Percentiles rank a stretch among this genome's conserved stretches.
These are phyloP conservation scores for Danaus plexippus DNA, from an alignment of 1,140 invertebrate genomes.

Conservation along the genomic window DNA sequence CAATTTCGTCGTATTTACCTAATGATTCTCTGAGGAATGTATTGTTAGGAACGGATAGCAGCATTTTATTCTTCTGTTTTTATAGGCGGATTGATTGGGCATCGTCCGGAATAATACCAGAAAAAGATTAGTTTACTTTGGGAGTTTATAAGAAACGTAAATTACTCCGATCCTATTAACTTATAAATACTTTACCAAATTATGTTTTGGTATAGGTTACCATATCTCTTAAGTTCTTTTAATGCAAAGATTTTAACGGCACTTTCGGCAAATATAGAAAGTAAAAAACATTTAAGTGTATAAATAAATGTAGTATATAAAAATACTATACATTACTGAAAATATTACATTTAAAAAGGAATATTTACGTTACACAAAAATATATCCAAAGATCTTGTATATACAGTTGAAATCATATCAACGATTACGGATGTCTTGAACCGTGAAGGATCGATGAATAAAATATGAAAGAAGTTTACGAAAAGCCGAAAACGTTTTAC, in stretches of 20 bases:
- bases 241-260: too few species aligned
- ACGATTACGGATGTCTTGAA: slow-evolving; percentile 58
- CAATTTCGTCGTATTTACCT: slow-evolving; percentile 66
- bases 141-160: slow-evolving; percentile 18
- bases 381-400: slow-evolving; percentile 8
- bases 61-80: slow-evolving; percentile 56
- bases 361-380: slow-evolving; percentile 6
- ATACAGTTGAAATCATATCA: slow-evolving; percentile 41
- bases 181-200: slow-evolving; percentile 9
- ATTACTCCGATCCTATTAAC: slow-evolving; percentile 10
- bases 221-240: too few species aligned
- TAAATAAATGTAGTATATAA: too few species aligned
- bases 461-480: slow-evolving; percentile 69
- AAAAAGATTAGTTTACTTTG: slow-evolving; percentile 53
- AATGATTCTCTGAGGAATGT: slow-evolving; percentile 60
- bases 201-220: neutral
- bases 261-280: too few species aligned
- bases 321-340: too few species aligned
- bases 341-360: too few species aligned
- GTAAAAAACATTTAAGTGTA: too few species aligned
- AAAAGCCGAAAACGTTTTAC: slow-evolving; percentile 67
- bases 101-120: slow-evolving; percentile 48
- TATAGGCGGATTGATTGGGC: slow-evolving; percentile 63
- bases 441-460: slow-evolving; percentile 68
- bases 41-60: slow-evolving; percentile 40